Evolutionary conservation across 2,888 invertebrate genomes (phyloP).

Genomic region (Pecten maximus): DNA sequence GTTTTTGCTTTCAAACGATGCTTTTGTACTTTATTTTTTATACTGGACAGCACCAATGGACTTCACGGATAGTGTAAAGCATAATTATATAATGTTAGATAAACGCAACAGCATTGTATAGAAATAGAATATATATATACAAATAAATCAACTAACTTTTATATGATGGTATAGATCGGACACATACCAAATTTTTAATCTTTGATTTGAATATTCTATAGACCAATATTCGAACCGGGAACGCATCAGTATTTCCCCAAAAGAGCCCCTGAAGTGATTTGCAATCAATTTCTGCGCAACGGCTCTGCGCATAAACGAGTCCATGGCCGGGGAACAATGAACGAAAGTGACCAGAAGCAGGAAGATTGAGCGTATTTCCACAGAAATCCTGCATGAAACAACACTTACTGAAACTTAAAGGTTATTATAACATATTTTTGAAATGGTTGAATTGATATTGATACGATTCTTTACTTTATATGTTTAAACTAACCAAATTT

Average conservation of each 20-base stretch:
- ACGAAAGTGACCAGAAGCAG: slow-evolving; percentile 5
- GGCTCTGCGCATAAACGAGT: slow-evolving; percentile 20
- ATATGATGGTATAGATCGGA: too few species aligned
- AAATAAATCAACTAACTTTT: too few species aligned
- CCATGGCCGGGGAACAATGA: slow-evolving; percentile 33
- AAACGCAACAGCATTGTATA: too few species aligned
- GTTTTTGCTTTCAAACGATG: too few species aligned
- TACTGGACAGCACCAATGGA: too few species aligned
- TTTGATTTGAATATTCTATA: background rate
- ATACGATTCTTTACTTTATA: background rate
- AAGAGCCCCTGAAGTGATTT: background rate
- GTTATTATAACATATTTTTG: background rate
- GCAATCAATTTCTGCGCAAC: slow-evolving; percentile 26
- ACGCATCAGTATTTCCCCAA: background rate
- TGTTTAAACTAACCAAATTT: background rate
- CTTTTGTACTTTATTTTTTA: too few species aligned
- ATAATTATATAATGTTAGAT: too few species aligned
- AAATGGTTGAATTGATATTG: background rate
- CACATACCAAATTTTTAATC: background rate
- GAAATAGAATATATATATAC: too few species aligned
- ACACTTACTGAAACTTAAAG: background rate
- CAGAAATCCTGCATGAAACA: slow-evolving; percentile 13
- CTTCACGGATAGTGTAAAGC: too few species aligned
- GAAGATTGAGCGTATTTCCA: slow-evolving; percentile 19
- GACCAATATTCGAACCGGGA: background rate